Conservation (phyloP, 2,888 invertebrate species). For the Cerastis leucographa region DNA sequence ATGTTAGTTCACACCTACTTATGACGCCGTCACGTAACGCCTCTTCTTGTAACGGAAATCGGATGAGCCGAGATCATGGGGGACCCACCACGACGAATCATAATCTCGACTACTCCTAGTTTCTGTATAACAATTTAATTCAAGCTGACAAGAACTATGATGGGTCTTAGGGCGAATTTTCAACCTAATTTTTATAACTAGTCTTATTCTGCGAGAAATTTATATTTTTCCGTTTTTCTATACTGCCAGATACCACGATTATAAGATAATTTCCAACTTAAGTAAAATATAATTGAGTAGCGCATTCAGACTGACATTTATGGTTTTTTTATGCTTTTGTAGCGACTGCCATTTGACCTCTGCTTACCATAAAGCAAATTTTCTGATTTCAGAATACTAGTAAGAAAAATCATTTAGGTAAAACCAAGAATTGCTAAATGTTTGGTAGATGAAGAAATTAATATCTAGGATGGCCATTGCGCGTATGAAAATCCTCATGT, state of each 20-base stretch:
- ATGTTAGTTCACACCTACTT: constrained; percentile 17
- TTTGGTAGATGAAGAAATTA: not conserved
- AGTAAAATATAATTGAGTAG: not conserved
- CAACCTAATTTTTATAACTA: too few species aligned
- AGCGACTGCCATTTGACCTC: not conserved
- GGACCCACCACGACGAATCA: not conserved
- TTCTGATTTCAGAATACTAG: not conserved
- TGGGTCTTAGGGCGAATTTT: not conserved
- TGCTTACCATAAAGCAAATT: not conserved
- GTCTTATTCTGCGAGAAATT: not conserved
- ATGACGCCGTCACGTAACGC: not conserved
- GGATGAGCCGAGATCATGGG: not conserved
- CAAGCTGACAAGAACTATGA: not conserved
- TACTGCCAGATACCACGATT: not conserved
- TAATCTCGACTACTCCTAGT: not conserved
- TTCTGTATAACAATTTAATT: not conserved
- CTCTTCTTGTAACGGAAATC: constrained; percentile 7
- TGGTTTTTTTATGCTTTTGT: not conserved
- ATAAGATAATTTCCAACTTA: not conserved
- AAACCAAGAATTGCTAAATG: not conserved
- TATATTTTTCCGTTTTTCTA: not conserved
- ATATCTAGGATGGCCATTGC: too few species aligned
- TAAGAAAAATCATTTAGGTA: not conserved
- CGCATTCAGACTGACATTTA: not conserved
- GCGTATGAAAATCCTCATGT: too few species aligned